These are phyloP conservation scores for Hippoglossus stenolepis DNA, from an alignment of 2,113 vertebrate species.

Conservation along the genomic window DNA sequence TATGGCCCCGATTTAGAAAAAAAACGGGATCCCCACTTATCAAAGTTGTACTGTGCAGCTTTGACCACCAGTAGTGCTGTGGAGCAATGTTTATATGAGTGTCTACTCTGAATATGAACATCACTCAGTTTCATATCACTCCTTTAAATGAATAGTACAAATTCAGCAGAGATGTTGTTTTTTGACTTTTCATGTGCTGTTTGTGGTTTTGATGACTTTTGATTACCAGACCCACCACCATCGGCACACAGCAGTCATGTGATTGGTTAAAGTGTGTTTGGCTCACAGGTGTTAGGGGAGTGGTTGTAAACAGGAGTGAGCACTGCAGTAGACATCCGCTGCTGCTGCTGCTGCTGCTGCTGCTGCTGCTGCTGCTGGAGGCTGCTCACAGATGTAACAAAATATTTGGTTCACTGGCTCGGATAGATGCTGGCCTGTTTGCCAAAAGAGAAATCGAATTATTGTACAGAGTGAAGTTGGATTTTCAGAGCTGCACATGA, in stretches of 20 bases:
- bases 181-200: neutral
- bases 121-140: neutral
- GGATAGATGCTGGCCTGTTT: slow-evolving; percentile 3
- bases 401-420: slow-evolving; percentile 4
- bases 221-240: neutral
- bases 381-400: slow-evolving; percentile 1
- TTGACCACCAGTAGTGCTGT: neutral
- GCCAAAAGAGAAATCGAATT: neutral
- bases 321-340: neutral
- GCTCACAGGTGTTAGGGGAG: neutral
- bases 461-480: neutral
- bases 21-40: too few species aligned
- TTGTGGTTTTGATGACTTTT: neutral
- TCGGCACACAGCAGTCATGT: neutral
- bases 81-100: neutral
- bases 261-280: slow-evolving; percentile 3
- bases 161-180: too few species aligned
- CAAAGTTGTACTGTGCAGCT: neutral
- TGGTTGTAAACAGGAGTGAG: slow-evolving; percentile 16
- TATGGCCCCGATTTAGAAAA: too few species aligned
- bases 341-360: neutral
- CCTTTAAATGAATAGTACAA: too few species aligned
- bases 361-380: slow-evolving; percentile 10
- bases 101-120: too few species aligned
- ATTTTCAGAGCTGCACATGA: neutral